phyloP scores from a whole-genome alignment of 23 tunicate species.

The Ciona savignyi region DNA sequence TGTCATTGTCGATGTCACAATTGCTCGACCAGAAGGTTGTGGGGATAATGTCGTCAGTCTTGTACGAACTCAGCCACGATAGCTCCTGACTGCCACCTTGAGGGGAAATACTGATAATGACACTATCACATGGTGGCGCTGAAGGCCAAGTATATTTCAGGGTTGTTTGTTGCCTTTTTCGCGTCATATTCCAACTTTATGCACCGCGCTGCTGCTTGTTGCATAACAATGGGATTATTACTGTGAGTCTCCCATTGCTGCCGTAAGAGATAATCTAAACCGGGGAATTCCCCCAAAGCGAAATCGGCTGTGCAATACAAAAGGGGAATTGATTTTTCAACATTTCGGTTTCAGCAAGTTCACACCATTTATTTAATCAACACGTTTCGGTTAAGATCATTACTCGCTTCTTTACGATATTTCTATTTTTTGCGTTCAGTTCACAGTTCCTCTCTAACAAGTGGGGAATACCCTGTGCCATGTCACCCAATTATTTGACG shows the following conservation, averaged over 20 bases:
- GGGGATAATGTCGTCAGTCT: conserved; percentile 46
- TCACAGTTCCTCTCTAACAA: not conserved
- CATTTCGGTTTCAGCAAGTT: not conserved
- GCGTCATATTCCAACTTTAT: not conserved
- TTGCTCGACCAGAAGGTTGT: conserved; percentile 46
- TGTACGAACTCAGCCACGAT: conserved; percentile 49
- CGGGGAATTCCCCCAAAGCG: not conserved
- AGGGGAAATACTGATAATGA: not conserved
- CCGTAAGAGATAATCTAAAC: not conserved
- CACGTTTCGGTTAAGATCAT: no score
- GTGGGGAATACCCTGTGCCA: not conserved
- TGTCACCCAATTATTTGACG: not conserved
- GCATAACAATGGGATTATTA: not conserved
- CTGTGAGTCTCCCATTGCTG: not conserved
- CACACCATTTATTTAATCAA: no score
- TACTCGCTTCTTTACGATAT: not conserved
- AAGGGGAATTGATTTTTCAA: not conserved
- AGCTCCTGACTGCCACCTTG: conserved; percentile 17
- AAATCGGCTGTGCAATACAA: not conserved
- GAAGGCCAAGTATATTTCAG: not conserved
- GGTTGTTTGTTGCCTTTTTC: not conserved
- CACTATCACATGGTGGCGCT: not conserved
- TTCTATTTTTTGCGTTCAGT: conserved; percentile 1
- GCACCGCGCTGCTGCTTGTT: not conserved
- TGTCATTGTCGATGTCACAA: conserved; percentile 85